Evolutionary conservation across 2,113 vertebrate species (phyloP), one percentile per base, ranked within the genome.

Genomic region (Muntiacus muntjak): DNA sequence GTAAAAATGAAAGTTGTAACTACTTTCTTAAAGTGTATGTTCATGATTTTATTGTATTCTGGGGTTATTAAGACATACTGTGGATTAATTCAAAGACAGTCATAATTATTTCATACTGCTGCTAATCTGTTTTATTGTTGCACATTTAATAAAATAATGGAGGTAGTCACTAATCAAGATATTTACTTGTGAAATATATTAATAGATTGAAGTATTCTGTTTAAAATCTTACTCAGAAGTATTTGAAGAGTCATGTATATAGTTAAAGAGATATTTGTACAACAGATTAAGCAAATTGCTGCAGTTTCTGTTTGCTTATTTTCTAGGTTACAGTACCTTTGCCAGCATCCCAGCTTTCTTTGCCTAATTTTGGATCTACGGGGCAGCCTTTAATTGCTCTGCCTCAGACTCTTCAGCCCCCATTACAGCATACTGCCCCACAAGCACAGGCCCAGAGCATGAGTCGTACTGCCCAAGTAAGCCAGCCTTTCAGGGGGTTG

Each of bases 341-440:
- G 96, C 99, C 99, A 16, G 99, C 99, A 94, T 99, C 99, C 47
- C 99, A 99, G 95, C 98, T 99, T 96, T 99, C 99, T 71, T 97
- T 99, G 98, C 98, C 99, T 84, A 99, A 99, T 98, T 99, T 99
- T 89, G 99, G 99, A 82, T 99, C 99, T 0, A 99, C 99, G 21
- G 99, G 99, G 15, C 99, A 99, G 97, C 99, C 99, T 14, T 99
- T 99, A 58, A 99, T 99, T 97, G 99, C 99, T 30, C 98, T 99
- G 93, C 99, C 99, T 88, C 99, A 99, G 58, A 99, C 99, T 26
- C 95, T 99, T n/a, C 99, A 99, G 25, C 99, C 99, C 47, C 98
- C 99, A 2, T 96, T 99, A 45, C 99, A 99, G 97, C 99, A 99
- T 15, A 99, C 99, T 0, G 99, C 99, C 7, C 99, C 99, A 0